Base-by-base conservation (phyloP, 2,888 invertebrate species). In the Chrysolina americana region DNA sequence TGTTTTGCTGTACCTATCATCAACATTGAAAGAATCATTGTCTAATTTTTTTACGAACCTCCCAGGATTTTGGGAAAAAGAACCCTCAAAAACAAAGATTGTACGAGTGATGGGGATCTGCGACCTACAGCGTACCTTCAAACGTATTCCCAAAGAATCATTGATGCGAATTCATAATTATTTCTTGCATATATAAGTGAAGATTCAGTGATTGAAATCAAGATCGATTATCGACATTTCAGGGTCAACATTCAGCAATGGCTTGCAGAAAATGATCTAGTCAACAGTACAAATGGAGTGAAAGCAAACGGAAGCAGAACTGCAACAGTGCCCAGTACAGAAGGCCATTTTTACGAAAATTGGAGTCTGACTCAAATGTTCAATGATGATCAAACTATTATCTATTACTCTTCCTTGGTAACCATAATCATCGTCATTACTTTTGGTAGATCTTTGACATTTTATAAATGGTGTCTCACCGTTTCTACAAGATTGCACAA, bases 401-500 rank as follows among this genome's bases (percentile, higher is more conserved):
- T 69, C 23, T 77, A 73, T 36, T 77, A 75, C 69, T 48, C 48
- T 11, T n/a, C 64, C 11, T 13, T 77, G 6, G 68, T 73, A 5
- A 17, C 44, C 5, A 13, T 69, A 2, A 17, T 73, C 6, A 48
- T 77, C 10, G 41, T 71, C 2, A 53, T 89, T 1, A 89, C 90
- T 0, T 70, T 91, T 1, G 70, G 87, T 0, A 87, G 91, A 76
- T 90, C 90, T 0, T 85, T 89, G 65, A 76, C 87, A 0, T 92
- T 92, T 83, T 93, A 89, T 73, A 80, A 78, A 70, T 85, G 83
- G 74, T 91, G 91, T 79, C 89, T 92, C 85, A 87, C 85, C 19
- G 90, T 92, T 0, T 92, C 93, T 0, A 87, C 87, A 68, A 87
- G 83, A 56, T 85, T 93, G 5, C 93, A 93, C 82, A 89, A 91